Conservation (phyloP, 2,888 invertebrate species). For the Allacma fusca region DNA sequence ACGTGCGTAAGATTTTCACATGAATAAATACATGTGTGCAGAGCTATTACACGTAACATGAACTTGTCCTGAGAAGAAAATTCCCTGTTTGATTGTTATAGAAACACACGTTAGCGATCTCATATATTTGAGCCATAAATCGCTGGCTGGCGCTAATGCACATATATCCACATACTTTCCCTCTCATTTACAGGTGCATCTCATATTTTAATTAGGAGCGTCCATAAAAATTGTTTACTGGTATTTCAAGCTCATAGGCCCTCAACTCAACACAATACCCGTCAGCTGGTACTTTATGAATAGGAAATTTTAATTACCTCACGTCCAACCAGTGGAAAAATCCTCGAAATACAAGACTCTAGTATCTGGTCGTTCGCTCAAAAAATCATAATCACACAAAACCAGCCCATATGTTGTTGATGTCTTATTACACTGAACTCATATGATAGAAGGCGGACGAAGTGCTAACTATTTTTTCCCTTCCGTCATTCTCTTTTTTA, state of each 20-base stretch:
- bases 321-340: neutral
- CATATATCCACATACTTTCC: neutral
- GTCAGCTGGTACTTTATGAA: neutral
- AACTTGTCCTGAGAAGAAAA: constrained; percentile 16
- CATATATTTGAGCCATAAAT: neutral
- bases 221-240: constrained; percentile 4
- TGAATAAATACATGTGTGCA: neutral
- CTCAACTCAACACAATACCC: neutral
- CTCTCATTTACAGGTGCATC: constrained; percentile 16
- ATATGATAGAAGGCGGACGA: no score
- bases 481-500: no score
- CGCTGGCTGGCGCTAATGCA: neutral
- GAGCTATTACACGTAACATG: constrained; percentile 6
- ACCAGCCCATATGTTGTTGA: no score
- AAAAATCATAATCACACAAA: no score
- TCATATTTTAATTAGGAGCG: neutral
- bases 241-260: neutral
- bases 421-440: no score
- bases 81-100: neutral
- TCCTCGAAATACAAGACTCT: no score
- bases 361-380: no score
- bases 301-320: neutral
- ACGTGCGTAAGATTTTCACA: neutral
- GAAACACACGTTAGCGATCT: neutral
- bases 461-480: no score